These are phyloP conservation scores for Dicrurus megarhynchus DNA, from an alignment of 2,113 vertebrate species.

Conservation along the genomic window DNA sequence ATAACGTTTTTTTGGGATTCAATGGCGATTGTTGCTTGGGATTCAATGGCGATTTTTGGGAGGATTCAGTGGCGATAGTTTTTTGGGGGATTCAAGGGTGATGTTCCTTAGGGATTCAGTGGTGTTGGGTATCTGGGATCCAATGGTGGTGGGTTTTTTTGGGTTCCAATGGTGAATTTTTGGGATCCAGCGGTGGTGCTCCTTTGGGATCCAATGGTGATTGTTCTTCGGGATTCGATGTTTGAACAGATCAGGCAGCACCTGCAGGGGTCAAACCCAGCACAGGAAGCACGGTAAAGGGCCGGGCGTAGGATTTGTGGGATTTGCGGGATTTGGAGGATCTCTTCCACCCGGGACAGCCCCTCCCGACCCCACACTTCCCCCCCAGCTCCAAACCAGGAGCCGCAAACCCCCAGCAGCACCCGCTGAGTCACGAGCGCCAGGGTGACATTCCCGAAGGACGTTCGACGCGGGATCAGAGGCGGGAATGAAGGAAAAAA, in stretches of 20 bases:
- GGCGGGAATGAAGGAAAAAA: rapidly evolving
- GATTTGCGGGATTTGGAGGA: no score
- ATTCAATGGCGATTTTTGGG: neutral
- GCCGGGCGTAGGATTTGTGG: rapidly evolving
- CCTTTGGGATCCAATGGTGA: rapidly evolving
- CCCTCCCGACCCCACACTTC: rapidly evolving
- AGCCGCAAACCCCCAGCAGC: rapidly evolving
- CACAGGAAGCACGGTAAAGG: rapidly evolving
- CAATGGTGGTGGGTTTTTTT: rapidly evolving
- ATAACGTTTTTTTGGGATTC: neutral
- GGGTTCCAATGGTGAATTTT: neutral
- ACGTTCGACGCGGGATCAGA: rapidly evolving
- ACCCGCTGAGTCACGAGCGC: rapidly evolving
- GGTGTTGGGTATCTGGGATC: neutral
- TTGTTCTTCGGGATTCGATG: neutral
- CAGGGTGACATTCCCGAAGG: rapidly evolving
- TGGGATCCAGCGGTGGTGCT: neutral
- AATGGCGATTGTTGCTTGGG: neutral
- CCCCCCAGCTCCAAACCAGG: neutral
- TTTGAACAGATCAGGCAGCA: rapidly evolving
- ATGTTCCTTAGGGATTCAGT: neutral
- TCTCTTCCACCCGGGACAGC: neutral
- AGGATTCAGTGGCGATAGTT: no score
- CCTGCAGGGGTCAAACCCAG: neutral
- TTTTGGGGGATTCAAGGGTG: neutral